Evolutionary conservation across 2,113 vertebrate species (phyloP).

Genomic region (Potamarius usumacintae): DNA sequence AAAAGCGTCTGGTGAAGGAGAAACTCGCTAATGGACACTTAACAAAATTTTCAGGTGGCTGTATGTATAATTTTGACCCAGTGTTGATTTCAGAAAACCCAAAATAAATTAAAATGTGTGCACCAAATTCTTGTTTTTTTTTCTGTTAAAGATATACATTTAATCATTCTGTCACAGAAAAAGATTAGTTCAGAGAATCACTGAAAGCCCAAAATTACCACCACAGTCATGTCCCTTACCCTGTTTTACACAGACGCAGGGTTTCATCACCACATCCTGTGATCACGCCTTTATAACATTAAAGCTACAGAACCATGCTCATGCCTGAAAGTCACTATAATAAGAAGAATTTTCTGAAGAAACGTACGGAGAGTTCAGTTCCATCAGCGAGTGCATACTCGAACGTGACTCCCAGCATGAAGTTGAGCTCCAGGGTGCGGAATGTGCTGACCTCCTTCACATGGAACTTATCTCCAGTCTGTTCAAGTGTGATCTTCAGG

Average conservation of each 20-base stretch:
- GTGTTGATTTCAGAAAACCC: too few relatives aligned
- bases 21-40: too few relatives aligned
- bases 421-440: slow-evolving; percentile 79
- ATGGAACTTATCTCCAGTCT: slow-evolving; percentile 82
- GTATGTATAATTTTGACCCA: too few relatives aligned
- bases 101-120: too few relatives aligned
- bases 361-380: slow-evolving; percentile 84
- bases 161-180: too few relatives aligned
- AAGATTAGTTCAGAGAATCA: too few relatives aligned
- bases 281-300: background rate
- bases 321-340: background rate
- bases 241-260: background rate
- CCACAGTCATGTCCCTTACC: too few relatives aligned
- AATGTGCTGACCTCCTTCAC: slow-evolving; percentile 88
- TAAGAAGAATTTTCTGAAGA: background rate
- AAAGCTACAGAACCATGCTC: background rate
- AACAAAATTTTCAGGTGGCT: too few relatives aligned
- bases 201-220: too few relatives aligned
- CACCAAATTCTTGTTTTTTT: too few relatives aligned
- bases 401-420: slow-evolving; percentile 84
- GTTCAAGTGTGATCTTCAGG: slow-evolving; percentile 83
- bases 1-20: too few relatives aligned
- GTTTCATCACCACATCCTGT: background rate
- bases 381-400: slow-evolving; percentile 87
- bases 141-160: too few relatives aligned